Evolutionary conservation across 1,140 invertebrate genomes (phyloP), one percentile per base, ranked within the genome.

Genomic region (Drosophila lini): DNA sequence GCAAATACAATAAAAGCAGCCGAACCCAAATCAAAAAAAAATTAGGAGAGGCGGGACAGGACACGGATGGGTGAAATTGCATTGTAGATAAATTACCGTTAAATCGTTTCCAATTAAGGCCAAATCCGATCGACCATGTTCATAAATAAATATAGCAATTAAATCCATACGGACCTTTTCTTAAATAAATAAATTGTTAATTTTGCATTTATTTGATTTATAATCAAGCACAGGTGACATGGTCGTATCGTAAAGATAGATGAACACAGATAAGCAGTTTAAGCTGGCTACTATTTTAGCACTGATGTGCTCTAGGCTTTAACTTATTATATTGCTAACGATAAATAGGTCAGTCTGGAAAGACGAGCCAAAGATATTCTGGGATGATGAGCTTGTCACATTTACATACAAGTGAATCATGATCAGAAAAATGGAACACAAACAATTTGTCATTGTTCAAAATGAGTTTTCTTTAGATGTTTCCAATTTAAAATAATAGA

Each of bases 1-100:
- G 52, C 53, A 73, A 74, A 73, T 45, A 61, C 47, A 74, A 74
- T 47, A 68, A 55, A 68, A 68, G 45, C 44, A 25, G 22, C 36
- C 62, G 44, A 56, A 40, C 4, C 34, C 45, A 41, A 59, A 50
- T 45, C n/a, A 45, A 47, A 65, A 19, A 19, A 28, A 38, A 36
- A 50, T 16, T 9, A 22, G 13, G 15, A 41, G 6, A 57, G 19
- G 8, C 31, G 40, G 38, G 40, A n/a, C 5, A 16, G n/a, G 8
- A 53, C 41, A 52, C 32, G 40, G 34, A 47, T 64, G 52, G 42
- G 56, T 71, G 63, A 58, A 59, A 81, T 59, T 71, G 69, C 65
- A 71, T 71, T 71, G 65, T 71, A 42, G 71, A 71, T 71, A 58
- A 50, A 71, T 71, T 59, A 48, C 65, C 44, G 52, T 22, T 58